Percentiles rank a stretch among this genome's conserved stretches.
Evolutionary conservation across 2,797 vertebrate species (phyloP).

Genomic region (Tapera naevia): DNA sequence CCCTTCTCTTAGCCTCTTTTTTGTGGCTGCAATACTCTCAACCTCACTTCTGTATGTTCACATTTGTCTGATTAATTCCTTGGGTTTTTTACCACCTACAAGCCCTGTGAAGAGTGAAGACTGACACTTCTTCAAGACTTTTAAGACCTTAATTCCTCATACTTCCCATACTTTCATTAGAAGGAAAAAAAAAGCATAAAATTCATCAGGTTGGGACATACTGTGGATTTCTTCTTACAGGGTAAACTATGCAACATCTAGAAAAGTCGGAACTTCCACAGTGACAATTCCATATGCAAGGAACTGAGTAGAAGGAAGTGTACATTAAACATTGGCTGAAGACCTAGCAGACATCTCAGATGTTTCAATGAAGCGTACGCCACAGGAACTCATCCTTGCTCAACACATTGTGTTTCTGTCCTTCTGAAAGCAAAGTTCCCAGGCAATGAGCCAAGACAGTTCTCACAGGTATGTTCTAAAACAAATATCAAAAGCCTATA

Average conservation of each 20-base stretch:
- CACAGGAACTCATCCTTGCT: not conserved
- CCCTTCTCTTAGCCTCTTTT: not conserved
- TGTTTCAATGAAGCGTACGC: rapidly evolving
- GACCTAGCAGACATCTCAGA: not conserved
- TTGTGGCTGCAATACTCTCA: not conserved
- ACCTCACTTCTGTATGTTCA: not conserved
- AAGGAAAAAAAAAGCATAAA: not conserved
- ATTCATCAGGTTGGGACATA: not conserved
- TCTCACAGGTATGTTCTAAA: not conserved
- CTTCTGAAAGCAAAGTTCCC: not conserved
- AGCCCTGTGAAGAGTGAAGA: not conserved
- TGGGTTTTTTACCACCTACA: no score
- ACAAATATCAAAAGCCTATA: not conserved
- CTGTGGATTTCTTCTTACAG: rapidly evolving
- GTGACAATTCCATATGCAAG: not conserved
- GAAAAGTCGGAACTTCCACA: not conserved
- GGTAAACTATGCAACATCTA: not conserved
- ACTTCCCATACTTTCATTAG: not conserved
- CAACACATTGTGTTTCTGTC: not conserved
- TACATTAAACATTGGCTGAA: not conserved
- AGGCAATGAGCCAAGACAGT: not conserved
- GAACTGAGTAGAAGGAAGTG: not conserved
- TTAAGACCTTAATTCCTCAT: not conserved
- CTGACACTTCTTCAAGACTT: not conserved
- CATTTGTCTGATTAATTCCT: not conserved